These are phyloP conservation scores for Dipodomys merriami DNA, from an alignment of 2,113 vertebrate species.

Conservation along the genomic window DNA sequence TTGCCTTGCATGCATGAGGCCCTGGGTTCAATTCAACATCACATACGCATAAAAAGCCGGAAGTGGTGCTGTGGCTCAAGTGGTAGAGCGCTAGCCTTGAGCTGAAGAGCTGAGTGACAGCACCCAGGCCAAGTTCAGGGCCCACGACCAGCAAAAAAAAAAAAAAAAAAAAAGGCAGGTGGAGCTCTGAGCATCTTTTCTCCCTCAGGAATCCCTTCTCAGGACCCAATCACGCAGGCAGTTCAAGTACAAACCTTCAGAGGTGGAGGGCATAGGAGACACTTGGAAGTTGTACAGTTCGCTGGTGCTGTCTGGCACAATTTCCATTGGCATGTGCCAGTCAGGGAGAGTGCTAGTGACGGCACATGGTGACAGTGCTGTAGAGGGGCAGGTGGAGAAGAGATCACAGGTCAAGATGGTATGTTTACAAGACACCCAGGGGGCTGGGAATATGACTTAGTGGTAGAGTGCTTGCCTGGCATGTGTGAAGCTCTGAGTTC, in stretches of 20 bases:
- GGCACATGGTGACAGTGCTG: slow-evolving; percentile 80
- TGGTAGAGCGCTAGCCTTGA: too few relatives aligned
- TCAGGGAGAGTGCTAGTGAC: slow-evolving; percentile 74
- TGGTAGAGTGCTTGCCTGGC: too few relatives aligned
- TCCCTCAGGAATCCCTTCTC: neutral
- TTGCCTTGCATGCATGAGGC: too few relatives aligned
- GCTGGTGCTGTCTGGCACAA: slow-evolving; percentile 87
- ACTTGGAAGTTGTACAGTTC: slow-evolving; percentile 88
- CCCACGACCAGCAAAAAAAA: too few relatives aligned
- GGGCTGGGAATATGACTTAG: too few relatives aligned
- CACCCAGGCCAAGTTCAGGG: too few relatives aligned
- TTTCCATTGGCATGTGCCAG: slow-evolving; percentile 81
- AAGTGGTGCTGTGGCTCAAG: too few relatives aligned
- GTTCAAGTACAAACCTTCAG: slow-evolving; percentile 81
- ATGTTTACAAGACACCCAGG: neutral
- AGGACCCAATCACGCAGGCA: neutral
- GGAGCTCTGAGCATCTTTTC: neutral
- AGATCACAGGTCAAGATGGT: slow-evolving; percentile 1
- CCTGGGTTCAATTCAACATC: too few relatives aligned
- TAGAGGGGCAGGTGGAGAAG: neutral
- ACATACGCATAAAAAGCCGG: too few relatives aligned
- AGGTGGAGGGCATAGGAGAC: slow-evolving; percentile 85
- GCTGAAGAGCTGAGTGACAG: too few relatives aligned
- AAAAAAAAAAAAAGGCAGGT: neutral
- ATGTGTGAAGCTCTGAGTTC: too few relatives aligned